phyloP scores from a whole-genome alignment of 2,888 invertebrate species.

The Lasioglossum figueresi region DNA sequence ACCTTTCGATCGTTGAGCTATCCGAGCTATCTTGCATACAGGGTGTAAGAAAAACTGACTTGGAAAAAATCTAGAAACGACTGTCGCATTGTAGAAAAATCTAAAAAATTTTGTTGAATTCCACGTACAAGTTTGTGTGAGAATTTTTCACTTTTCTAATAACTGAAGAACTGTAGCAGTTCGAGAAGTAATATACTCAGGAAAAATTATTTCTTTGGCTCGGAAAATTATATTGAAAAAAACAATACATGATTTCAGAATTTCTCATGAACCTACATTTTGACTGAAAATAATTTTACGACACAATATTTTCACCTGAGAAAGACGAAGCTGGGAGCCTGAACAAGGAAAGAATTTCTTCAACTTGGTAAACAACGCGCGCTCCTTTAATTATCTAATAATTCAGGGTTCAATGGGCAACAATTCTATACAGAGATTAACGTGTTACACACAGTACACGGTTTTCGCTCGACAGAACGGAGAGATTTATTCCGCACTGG shows the following conservation, averaged over 20 bases:
- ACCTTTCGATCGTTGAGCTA: background rate
- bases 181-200: background rate
- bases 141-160: background rate
- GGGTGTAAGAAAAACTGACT: background rate
- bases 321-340: background rate
- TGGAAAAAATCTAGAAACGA: background rate
- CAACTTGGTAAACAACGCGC: background rate
- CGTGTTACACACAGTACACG: background rate
- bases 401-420: background rate
- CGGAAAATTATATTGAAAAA: background rate
- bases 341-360: background rate
- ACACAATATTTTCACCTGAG: background rate
- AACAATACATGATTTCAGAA: background rate
- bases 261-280: background rate
- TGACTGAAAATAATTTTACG: background rate
- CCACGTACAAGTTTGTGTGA: background rate
- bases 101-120: background rate
- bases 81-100: background rate
- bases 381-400: background rate
- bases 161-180: background rate
- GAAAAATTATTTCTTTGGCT: background rate
- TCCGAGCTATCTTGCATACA: background rate
- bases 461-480: background rate
- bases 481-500: background rate
- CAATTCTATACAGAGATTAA: conserved; percentile 1